Evolutionary conservation across 2,888 invertebrate species (phyloP).

Genomic region (Himalopsyche kuldschensis): DNA sequence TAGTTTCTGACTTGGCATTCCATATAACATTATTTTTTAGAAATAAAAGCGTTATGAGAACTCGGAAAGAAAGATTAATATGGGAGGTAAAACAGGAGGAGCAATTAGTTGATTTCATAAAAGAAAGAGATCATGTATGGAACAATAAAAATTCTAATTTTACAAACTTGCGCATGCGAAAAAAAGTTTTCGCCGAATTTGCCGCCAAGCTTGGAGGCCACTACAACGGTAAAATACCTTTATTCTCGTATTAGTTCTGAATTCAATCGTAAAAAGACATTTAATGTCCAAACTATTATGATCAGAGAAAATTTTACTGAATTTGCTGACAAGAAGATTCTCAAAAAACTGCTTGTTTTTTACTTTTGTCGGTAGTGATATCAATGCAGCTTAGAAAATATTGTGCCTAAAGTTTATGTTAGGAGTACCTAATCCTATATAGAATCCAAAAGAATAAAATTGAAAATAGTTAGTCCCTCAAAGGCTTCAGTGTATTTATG

Average conservation of each 20-base stretch:
- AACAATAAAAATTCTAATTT: slow-evolving; percentile 21
- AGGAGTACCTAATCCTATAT: no score
- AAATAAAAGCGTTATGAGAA: slow-evolving; percentile 1
- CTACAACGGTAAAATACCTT: slow-evolving; percentile 11
- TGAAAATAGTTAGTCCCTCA: neutral
- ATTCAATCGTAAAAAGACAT: no score
- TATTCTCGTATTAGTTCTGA: neutral
- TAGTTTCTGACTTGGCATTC: no score
- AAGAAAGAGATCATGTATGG: slow-evolving; percentile 21
- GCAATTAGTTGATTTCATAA: slow-evolving; percentile 25
- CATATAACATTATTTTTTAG: no score
- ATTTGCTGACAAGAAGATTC: no score
- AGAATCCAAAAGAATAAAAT: neutral
- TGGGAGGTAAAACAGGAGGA: slow-evolving; percentile 24
- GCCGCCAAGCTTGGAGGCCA: slow-evolving; percentile 15
- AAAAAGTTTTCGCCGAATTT: slow-evolving; percentile 15
- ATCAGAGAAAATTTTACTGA: no score
- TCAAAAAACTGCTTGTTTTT: no score
- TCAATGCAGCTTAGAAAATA: no score
- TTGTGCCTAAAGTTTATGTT: no score
- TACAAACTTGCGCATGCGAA: slow-evolving; percentile 12
- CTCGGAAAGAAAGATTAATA: slow-evolving; percentile 19
- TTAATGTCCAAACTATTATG: no score
- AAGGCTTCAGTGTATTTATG: neutral
- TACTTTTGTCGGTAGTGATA: no score